Conservation (phyloP, 2,113 vertebrate species). For the Dasypus novemcinctus region DNA sequence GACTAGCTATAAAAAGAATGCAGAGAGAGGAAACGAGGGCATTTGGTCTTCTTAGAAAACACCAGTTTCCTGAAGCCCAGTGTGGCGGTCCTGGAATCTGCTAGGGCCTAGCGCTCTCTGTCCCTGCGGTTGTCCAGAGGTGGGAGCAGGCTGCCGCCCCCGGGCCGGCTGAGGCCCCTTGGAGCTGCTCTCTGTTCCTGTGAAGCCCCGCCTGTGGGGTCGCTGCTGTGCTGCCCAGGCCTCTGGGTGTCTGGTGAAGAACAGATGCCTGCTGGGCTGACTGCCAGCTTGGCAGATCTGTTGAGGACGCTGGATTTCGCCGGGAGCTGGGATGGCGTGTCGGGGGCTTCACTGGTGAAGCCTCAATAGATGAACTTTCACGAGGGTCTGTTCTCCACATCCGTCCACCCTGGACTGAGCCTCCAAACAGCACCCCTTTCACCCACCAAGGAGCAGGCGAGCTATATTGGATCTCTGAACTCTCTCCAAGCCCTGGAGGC, state of each 20-base stretch:
- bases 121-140: neutral
- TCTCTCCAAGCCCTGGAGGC: neutral
- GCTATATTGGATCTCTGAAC: neutral
- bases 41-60: neutral
- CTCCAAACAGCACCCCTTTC: neutral
- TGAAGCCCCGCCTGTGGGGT: neutral
- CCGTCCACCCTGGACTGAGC: neutral
- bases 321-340: accelerated
- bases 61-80: neutral
- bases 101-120: accelerated
- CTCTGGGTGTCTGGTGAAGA: neutral
- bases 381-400: neutral
- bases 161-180: neutral
- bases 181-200: neutral
- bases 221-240: neutral
- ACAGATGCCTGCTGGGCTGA: neutral
- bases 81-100: neutral
- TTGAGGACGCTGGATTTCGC: accelerated
- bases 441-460: neutral
- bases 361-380: neutral
- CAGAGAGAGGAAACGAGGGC: neutral
- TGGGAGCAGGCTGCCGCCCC: neutral
- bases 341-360: neutral
- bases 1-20: neutral
- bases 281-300: neutral